Conservation (phyloP, 2,888 invertebrate species). For the Pediacus dermestoides region DNA sequence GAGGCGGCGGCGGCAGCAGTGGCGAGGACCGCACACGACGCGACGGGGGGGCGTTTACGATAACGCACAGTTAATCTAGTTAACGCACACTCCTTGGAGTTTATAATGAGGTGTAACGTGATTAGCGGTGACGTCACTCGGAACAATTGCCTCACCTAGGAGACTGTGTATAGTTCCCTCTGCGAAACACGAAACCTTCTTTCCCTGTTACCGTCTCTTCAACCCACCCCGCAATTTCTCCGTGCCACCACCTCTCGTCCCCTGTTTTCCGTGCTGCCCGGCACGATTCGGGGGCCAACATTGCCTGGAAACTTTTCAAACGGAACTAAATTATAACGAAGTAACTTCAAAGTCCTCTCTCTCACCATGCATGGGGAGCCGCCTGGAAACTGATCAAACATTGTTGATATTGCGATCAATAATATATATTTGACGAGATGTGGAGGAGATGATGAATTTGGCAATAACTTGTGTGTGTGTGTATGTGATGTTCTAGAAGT, state of each 20-base stretch:
- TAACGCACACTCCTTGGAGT: slow-evolving; percentile 41
- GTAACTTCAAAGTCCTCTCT: slow-evolving; percentile 41
- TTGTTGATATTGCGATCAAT: slow-evolving; percentile 17
- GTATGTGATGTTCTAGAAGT: no score
- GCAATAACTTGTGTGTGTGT: no score
- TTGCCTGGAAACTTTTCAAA: slow-evolving; percentile 38
- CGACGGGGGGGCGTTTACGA: slow-evolving; percentile 14
- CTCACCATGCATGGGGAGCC: slow-evolving; percentile 12
- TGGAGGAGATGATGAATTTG: no score
- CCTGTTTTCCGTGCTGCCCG: no score
- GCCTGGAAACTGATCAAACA: slow-evolving; percentile 21
- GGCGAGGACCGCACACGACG: background rate
- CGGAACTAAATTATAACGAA: slow-evolving; percentile 45
- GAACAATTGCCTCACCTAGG: slow-evolving; percentile 56
- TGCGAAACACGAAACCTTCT: slow-evolving; percentile 33
- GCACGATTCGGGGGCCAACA: slow-evolving; percentile 17
- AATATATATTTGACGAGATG: no score
- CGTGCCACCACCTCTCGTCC: slow-evolving; percentile 9
- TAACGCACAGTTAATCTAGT: slow-evolving; percentile 39
- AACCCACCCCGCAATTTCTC: slow-evolving; percentile 9
- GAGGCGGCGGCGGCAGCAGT: background rate
- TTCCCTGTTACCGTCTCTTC: slow-evolving; percentile 12
- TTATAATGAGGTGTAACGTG: slow-evolving; percentile 54
- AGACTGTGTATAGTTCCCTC: slow-evolving; percentile 29
- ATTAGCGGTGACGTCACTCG: slow-evolving; percentile 54